A percentile compares a stretch with the other conserved stretches of the same genome.
phyloP scores from a whole-genome alignment of 2,888 invertebrate species.

The Drosophila nigritarsus region DNA sequence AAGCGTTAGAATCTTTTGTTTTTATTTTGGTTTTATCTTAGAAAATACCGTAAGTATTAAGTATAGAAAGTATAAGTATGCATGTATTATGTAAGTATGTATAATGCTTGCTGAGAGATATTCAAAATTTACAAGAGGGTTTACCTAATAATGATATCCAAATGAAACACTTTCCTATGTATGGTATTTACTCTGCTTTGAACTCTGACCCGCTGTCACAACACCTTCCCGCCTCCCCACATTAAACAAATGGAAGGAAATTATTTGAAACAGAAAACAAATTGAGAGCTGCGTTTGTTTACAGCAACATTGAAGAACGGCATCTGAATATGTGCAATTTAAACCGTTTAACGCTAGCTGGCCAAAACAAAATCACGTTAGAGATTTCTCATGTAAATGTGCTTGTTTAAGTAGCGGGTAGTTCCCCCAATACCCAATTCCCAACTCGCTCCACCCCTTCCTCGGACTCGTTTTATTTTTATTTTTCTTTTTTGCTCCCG shows the following conservation, averaged over 20 bases:
- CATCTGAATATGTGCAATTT: constrained; percentile 43
- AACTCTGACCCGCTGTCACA: constrained; percentile 19
- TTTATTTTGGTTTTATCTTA: constrained; percentile 46
- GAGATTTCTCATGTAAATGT: constrained; percentile 39
- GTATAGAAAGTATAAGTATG: constrained; percentile 50
- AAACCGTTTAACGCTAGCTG: constrained; percentile 42
- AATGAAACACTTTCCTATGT: constrained; percentile 35
- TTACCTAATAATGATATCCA: constrained; percentile 62
- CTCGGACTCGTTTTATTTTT: not conserved
- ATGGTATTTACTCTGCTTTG: constrained; percentile 25
- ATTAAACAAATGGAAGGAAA: not conserved
- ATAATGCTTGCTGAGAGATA: constrained; percentile 65
- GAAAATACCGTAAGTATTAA: constrained; percentile 48
- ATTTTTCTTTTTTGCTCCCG: not conserved
- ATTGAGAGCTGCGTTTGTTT: constrained; percentile 29
- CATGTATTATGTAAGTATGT: constrained; percentile 42
- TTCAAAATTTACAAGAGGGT: constrained; percentile 69
- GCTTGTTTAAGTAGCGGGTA: not conserved
- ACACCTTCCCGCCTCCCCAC: not conserved
- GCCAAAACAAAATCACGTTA: constrained; percentile 29
- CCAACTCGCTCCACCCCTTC: not conserved
- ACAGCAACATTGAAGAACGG: constrained; percentile 30
- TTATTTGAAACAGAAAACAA: constrained; percentile 15
- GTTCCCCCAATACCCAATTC: not conserved
- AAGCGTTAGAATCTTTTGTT: constrained; percentile 58